A percentile compares a stretch with the other conserved stretches of the same genome.
Conservation (phyloP, 2,113 vertebrate genomes). For the Paramisgurnus dabryanus region DNA sequence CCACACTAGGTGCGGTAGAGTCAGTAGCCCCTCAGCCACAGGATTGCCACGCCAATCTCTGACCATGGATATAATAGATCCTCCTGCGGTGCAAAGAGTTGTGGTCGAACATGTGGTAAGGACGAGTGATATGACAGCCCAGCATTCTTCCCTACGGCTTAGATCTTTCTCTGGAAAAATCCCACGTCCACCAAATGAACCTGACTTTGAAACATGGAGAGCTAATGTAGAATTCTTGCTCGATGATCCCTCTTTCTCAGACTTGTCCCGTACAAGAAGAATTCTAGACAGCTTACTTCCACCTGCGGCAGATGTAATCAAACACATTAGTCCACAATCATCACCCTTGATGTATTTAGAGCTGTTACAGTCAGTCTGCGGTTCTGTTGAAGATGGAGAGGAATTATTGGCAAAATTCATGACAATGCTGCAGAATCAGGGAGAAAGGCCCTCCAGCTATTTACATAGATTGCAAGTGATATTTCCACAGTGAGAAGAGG, state of each 20-base stretch:
- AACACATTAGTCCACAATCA: background rate
- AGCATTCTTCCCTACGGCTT: background rate
- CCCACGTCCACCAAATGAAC: background rate
- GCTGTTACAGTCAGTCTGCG: background rate
- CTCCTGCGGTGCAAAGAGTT: background rate
- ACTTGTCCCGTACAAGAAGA: background rate
- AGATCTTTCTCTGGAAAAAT: slow-evolving; percentile 8
- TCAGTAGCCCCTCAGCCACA: background rate
- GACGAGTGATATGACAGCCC: slow-evolving; percentile 3
- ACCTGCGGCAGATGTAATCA: background rate
- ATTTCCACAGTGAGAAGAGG: background rate
- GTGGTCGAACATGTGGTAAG: background rate
- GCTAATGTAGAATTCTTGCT: background rate
- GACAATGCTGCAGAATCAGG: background rate
- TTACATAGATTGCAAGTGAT: background rate
- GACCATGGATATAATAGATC: background rate
- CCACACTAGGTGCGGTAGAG: background rate
- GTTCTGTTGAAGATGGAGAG: background rate
- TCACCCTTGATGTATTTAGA: background rate
- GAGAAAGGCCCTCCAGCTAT: background rate
- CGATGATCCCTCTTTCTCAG: background rate
- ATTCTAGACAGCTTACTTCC: background rate
- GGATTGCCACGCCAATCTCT: background rate
- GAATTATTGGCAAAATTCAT: background rate
- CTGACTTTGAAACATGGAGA: background rate